Conservation (phyloP, 1,140 invertebrate species). For the Galendromus occidentalis region DNA sequence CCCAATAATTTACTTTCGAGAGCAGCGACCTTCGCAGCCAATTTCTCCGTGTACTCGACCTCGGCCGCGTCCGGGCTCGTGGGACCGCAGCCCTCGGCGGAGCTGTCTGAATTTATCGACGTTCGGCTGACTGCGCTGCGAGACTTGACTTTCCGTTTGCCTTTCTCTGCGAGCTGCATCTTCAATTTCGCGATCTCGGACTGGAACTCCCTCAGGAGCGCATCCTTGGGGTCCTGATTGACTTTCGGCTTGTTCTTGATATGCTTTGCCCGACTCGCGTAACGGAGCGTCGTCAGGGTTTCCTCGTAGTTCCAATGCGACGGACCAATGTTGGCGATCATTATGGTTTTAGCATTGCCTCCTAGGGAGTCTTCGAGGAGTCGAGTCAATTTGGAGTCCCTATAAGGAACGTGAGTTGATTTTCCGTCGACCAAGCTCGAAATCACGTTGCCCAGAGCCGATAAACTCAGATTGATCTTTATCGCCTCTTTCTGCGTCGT, state of each 20-base stretch:
- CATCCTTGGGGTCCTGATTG: conserved; percentile 88
- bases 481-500: conserved; percentile 81
- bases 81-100: not conserved
- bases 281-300: conserved; percentile 67
- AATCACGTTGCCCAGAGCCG: conserved; percentile 82
- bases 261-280: conserved; percentile 78
- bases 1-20: conserved; percentile 76
- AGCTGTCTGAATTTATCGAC: not conserved
- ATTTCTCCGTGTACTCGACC: conserved; percentile 12
- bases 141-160: conserved; percentile 15
- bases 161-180: conserved; percentile 25
- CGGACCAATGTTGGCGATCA: conserved; percentile 92
- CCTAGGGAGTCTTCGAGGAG: conserved; percentile 69
- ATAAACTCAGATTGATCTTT: conserved; percentile 83
- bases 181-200: conserved; percentile 49
- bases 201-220: conserved; percentile 64
- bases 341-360: conserved; percentile 86
- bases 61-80: conserved; percentile 14
- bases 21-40: conserved; percentile 25
- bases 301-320: conserved; percentile 88
- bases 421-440: conserved; percentile 68
- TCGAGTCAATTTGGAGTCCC: conserved; percentile 80
- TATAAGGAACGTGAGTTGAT: conserved; percentile 69
- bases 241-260: conserved; percentile 89
- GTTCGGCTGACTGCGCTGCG: not conserved